These are phyloP conservation scores for Drosophila erecta DNA, from an alignment of 1,140 invertebrate species.

Conservation along the genomic window DNA sequence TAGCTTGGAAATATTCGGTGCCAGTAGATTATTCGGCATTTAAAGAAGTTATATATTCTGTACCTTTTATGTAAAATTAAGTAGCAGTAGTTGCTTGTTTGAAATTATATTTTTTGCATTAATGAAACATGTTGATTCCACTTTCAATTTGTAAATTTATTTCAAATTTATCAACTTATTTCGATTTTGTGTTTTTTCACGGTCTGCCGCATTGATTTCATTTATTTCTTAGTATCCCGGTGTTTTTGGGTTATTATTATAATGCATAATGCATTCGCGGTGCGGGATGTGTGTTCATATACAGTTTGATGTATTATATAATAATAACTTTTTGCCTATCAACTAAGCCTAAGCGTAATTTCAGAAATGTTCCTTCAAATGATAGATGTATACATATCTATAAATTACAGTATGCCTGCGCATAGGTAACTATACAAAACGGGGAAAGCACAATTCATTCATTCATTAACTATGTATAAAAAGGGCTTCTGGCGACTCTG, in stretches of 20 bases:
- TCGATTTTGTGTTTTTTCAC: conserved; percentile 40
- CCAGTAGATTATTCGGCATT: too few relatives aligned
- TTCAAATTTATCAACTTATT: conserved; percentile 52
- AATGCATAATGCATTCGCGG: background rate
- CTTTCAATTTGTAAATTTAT: conserved; percentile 46
- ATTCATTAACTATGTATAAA: conserved; percentile 29
- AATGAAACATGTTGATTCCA: background rate
- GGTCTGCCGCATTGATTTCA: conserved; percentile 27
- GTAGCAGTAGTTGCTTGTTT: too few relatives aligned
- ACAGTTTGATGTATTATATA: conserved; percentile 69
- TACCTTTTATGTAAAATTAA: too few relatives aligned
- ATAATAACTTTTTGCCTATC: conserved; percentile 69
- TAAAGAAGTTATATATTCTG: too few relatives aligned
- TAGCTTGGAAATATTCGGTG: too few relatives aligned
- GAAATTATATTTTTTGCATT: too few relatives aligned
- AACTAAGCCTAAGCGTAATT: conserved; percentile 73
- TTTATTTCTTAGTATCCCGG: conserved; percentile 55
- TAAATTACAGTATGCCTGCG: conserved; percentile 55
- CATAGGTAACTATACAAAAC: conserved; percentile 50
- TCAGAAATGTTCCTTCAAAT: conserved; percentile 56
- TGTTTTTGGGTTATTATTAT: conserved; percentile 17
- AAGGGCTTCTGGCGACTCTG: conserved; percentile 1
- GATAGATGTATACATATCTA: conserved; percentile 41
- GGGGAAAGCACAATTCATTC: conserved; percentile 30
- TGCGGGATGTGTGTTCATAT: conserved; percentile 40